These are phyloP conservation scores for Falco novaeseelandiae DNA, from an alignment of 2,797 vertebrate species.

Conservation along the genomic window DNA sequence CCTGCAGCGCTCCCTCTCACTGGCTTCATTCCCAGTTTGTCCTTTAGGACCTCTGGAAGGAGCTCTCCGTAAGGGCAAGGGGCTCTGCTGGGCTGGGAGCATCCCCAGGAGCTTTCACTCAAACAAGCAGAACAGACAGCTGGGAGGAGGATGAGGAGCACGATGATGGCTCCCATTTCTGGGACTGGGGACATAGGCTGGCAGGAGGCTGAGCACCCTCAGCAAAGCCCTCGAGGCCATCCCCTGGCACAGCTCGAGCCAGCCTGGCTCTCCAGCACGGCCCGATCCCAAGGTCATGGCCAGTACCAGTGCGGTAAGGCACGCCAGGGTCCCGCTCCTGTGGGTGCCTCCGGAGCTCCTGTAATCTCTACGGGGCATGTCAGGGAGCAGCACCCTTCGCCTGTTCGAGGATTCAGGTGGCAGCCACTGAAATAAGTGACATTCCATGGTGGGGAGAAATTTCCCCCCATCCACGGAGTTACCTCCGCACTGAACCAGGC, in stretches of 20 bases:
- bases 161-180: not conserved
- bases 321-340: fast-evolving
- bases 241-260: not conserved
- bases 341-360: not conserved
- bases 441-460: not conserved
- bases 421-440: not conserved
- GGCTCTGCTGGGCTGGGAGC: not conserved
- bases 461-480: not conserved
- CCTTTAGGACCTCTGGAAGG: not conserved
- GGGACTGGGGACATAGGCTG: fast-evolving
- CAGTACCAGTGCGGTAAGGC: fast-evolving
- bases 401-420: not conserved
- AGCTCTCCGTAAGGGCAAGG: not conserved
- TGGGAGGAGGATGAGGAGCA: not conserved
- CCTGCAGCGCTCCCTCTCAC: fast-evolving
- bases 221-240: not conserved
- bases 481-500: not conserved
- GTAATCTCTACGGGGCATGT: fast-evolving
- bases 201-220: not conserved
- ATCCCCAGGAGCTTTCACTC: not conserved
- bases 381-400: not conserved
- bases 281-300: not conserved
- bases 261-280: fast-evolving
- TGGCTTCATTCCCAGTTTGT: not conserved
- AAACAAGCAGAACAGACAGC: fast-evolving